Evolutionary conservation across 1,140 invertebrate genomes (phyloP), one percentile per base, ranked within the genome.

Genomic region (Zophobas atratus): DNA sequence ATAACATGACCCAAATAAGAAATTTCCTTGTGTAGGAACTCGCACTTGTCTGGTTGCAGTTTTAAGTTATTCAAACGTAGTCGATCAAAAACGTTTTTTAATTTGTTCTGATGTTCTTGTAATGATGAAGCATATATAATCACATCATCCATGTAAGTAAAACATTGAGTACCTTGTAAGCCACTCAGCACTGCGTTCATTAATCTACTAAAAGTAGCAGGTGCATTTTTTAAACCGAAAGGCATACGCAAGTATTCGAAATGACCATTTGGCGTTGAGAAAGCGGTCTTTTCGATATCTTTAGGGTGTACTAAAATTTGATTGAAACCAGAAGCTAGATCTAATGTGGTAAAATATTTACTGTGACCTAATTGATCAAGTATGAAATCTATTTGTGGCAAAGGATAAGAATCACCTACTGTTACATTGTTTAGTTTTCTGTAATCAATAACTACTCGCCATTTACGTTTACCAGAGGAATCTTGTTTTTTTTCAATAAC

Each of bases 331-430:
- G 82, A 85, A 0, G 84, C 81, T 6, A 90, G 77, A 82, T 91
- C 89, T 3, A 90, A 77, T 2, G 87, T 86, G 6, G 86, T 85
- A 80, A 90, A 90, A 77, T 86, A 89, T 36, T 84, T 84, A 34
- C 84, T 82, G 55, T 87, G 86, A 2, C 84, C 83, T 43, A 90
- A 72, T 43, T 82, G 80, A 75, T 88, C 84, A 35, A 91, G 80
- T 48, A 86, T 86, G 8, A 88, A 86, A 38, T 87, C 85, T 8
- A 91, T 89, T 53, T 86, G 83, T 0, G 90, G 90, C 3, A 92
- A 76, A 0, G 89, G 90, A 82, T 86, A 90, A 41, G 39, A 71
- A 46, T 87, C 84, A 56, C 35, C 55, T 3, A 56, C 55, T 6
- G 86, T 86, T 1, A 86, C 75, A 2, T 86, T 81, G 76, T 87